phyloP scores from a whole-genome alignment of 2,113 vertebrate genomes.

The Hippocampus barbouri region DNA sequence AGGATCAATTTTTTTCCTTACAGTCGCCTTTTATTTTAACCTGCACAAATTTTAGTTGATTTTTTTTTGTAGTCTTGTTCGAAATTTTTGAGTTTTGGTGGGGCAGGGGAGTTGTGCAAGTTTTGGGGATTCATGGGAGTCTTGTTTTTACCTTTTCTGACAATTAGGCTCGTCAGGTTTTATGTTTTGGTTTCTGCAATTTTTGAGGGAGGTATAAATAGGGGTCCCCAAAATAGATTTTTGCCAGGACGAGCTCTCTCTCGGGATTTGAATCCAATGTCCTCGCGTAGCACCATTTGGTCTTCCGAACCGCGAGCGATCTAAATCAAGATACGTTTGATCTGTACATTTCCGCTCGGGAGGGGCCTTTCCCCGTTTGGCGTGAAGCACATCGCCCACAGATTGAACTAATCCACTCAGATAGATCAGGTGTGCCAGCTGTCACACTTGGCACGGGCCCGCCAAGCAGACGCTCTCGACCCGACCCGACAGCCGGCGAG shows the following conservation, averaged over 20 bases:
- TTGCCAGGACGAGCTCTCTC: too few relatives aligned
- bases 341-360: not conserved
- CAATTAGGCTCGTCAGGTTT: not conserved
- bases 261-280: not conserved
- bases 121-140: not conserved
- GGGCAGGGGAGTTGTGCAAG: not conserved
- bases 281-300: not conserved
- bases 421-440: slow-evolving; percentile 68
- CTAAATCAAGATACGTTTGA: not conserved
- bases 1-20: not conserved
- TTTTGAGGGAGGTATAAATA: too few relatives aligned
- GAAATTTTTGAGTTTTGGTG: not conserved
- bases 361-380: slow-evolving; percentile 27
- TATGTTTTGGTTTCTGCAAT: too few relatives aligned
- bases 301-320: too few relatives aligned
- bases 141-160: not conserved
- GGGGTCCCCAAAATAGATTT: too few relatives aligned
- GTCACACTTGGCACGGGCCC: slow-evolving; percentile 39
- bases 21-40: not conserved
- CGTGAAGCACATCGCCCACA: slow-evolving; percentile 46
- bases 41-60: not conserved
- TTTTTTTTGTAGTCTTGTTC: not conserved
- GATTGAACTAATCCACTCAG: slow-evolving; percentile 64
- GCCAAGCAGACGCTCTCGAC: slow-evolving; percentile 27
- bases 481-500: slow-evolving; percentile 45